Evolutionary conservation across 1,140 invertebrate species (phyloP).

Genomic region (Polypedilum pembai): DNA sequence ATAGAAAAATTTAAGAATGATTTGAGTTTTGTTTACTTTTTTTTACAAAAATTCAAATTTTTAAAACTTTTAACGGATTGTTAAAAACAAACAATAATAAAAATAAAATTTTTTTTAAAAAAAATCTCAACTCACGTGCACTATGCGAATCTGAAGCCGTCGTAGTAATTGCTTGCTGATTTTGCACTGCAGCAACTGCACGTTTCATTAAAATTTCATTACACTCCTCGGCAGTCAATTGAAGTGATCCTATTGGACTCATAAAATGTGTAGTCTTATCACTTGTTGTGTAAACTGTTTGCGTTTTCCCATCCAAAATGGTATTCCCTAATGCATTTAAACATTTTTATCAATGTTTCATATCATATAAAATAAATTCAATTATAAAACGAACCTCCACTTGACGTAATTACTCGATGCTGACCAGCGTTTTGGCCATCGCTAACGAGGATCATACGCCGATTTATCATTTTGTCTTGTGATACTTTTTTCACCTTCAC

Average conservation of each 20-base stretch:
- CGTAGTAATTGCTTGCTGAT: slow-evolving; percentile 40
- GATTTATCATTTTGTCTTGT: slow-evolving; percentile 11
- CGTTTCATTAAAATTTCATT: slow-evolving; percentile 67
- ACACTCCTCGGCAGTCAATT: slow-evolving; percentile 67
- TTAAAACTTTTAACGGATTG: background rate
- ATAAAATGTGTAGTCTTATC: slow-evolving; percentile 45
- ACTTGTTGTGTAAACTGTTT: slow-evolving; percentile 40
- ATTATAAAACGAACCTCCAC: background rate
- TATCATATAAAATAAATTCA: background rate
- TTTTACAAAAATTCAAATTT: background rate
- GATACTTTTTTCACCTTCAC: background rate
- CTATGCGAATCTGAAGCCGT: slow-evolving; percentile 29
- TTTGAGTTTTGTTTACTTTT: background rate
- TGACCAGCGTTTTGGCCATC: background rate
- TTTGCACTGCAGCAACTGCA: slow-evolving; percentile 41
- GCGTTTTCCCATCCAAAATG: slow-evolving; percentile 42
- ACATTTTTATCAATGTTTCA: background rate
- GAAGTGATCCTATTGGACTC: slow-evolving; percentile 60
- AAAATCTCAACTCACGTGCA: slow-evolving; percentile 13
- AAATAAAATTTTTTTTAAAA: background rate
- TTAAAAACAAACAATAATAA: background rate
- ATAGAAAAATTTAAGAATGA: background rate
- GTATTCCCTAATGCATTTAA: slow-evolving; percentile 39
- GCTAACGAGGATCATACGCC: background rate
- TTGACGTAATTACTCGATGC: slow-evolving; percentile 9